Evolutionary conservation across 2,888 invertebrate genomes (phyloP), one percentile per base, ranked within the genome.

Genomic region (Alloplasta piceator): DNA sequence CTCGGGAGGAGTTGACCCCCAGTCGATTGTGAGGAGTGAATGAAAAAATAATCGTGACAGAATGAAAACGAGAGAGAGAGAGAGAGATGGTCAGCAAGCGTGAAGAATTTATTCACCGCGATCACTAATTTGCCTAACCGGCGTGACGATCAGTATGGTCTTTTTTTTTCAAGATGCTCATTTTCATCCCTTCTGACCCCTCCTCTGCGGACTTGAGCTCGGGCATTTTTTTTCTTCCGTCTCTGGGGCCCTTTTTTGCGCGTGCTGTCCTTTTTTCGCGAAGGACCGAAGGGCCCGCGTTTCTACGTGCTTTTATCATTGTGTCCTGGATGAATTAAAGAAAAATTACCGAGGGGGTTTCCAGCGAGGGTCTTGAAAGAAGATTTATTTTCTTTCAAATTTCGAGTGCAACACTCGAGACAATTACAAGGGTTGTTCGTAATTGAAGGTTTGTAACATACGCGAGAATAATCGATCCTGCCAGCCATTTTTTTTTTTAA

Each of bases 81-180:
- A 26, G 63, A 77, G 73, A 77, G 77, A 85, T 67, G 79, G 81
- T 64, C 84, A 83, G 74, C 72, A 81, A 84, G 80, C 88, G 85
- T 87, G 86, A 85, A 88, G 85, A 89, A 90, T 90, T 86, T 90
- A 90, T 90, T 87, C 86, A 84, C 85, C 83, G 78, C 83, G 80
- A 50, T 85, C 84, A 86, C 86, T 87, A 90, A 90, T 90, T 89
- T 87, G 85, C 84, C 81, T 87, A 89, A 89, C 89, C 85, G 84
- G 87, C 87, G 85, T 85, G 85, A 87, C 88, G 85, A 86, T 81
- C 70, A 74, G 43, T 43, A 43, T 43, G 43, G 43, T 43, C 7
- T 10, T 6, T 43, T 10, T 41, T 43, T 43, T 43, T 43, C 10
- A 10, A 9, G 43, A 10, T 43, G 10, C 43, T 10, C 43, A 43